phyloP scores from a whole-genome alignment of 1,140 invertebrate genomes.

The Steinernema khuongi region DNA sequence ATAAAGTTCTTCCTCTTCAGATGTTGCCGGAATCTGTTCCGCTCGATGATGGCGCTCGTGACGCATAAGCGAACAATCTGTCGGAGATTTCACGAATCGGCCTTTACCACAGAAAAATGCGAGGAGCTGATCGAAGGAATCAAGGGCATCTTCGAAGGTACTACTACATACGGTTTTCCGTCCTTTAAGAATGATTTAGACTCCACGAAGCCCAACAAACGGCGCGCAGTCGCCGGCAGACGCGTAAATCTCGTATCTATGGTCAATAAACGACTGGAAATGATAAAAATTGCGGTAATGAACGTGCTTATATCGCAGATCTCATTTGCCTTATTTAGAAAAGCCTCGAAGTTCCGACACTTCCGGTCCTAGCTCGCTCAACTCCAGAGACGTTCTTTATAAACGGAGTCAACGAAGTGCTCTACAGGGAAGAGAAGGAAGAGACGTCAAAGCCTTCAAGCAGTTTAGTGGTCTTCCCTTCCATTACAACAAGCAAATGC shows the following conservation, averaged over 20 bases:
- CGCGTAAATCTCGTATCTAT: background rate
- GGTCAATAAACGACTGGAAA: background rate
- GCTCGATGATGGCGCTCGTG: background rate
- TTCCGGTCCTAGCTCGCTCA: background rate
- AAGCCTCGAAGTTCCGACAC: background rate
- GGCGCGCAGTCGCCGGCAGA: background rate
- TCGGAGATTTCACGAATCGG: background rate
- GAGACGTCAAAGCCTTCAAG: background rate
- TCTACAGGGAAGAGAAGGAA: background rate
- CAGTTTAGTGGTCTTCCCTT: background rate
- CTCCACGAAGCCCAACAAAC: background rate
- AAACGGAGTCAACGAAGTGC: background rate
- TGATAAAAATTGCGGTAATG: background rate
- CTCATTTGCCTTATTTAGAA: background rate
- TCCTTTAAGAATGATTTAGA: background rate
- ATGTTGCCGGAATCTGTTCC: conserved; percentile 3
- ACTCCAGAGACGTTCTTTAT: background rate
- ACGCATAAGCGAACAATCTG: background rate
- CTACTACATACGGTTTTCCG: background rate
- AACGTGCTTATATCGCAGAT: background rate
- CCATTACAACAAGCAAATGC: background rate
- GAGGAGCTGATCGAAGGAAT: background rate
- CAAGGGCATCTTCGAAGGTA: background rate
- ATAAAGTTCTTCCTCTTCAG: background rate
- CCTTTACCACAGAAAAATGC: background rate